phyloP scores from a whole-genome alignment of 1,140 invertebrate genomes.

The Mya arenaria region DNA sequence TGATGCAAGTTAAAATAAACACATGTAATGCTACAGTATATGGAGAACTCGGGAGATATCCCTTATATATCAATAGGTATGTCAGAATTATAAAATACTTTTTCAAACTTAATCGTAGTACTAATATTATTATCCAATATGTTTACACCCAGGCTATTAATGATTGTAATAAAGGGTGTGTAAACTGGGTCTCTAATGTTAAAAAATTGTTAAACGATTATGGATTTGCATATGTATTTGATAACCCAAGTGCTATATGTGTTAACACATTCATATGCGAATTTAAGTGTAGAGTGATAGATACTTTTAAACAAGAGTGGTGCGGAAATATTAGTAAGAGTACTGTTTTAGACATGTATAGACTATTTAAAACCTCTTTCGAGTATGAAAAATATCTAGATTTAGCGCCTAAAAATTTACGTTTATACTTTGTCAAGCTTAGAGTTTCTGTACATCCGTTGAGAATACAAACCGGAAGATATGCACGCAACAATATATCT shows the following conservation, averaged over 20 bases:
- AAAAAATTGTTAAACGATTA: constrained; percentile 10
- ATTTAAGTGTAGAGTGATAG: constrained; percentile 7
- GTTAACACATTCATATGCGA: background rate
- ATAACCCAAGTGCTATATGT: background rate
- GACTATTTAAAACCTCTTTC: background rate
- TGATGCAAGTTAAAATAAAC: constrained; percentile 22
- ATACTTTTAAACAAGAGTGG: constrained; percentile 29
- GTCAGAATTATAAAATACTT: constrained; percentile 27
- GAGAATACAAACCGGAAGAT: constrained; percentile 15
- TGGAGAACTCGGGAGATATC: constrained; percentile 10
- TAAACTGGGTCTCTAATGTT: constrained; percentile 23
- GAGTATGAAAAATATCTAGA: constrained; percentile 17
- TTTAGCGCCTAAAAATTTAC: background rate
- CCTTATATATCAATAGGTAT: constrained; percentile 4
- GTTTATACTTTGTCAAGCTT: background rate
- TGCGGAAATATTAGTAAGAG: background rate
- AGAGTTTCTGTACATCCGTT: constrained; percentile 19
- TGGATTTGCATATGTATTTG: constrained; percentile 22
- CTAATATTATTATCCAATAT: constrained; percentile 26
- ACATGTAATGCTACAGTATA: constrained; percentile 21
- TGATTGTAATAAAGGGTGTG: constrained; percentile 4
- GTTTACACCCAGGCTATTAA: background rate
- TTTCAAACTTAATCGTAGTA: background rate
- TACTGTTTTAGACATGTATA: constrained; percentile 25
- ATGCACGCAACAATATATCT: background rate